A percentile compares a stretch with the other conserved stretches of the same genome.
These are phyloP conservation scores for Serinus canaria DNA, from an alignment of 2,113 vertebrate species.

Conservation along the genomic window DNA sequence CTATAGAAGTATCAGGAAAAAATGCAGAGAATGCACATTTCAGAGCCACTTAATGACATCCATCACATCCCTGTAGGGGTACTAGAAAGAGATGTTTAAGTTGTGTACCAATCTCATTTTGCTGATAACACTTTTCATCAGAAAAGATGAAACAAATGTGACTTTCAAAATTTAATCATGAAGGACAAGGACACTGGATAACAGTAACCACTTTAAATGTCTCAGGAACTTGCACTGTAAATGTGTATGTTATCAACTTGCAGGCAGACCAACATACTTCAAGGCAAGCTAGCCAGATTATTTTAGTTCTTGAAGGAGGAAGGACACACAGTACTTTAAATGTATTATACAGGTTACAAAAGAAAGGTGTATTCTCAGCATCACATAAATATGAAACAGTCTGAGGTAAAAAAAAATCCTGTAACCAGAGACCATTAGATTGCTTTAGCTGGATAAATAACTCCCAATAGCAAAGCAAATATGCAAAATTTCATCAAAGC, in stretches of 20 bases:
- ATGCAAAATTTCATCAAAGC: not conserved
- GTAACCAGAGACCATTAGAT: not conserved
- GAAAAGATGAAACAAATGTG: conserved; percentile 57
- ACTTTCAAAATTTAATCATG: conserved; percentile 63
- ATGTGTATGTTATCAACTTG: conserved; percentile 15
- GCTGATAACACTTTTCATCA: conserved; percentile 55
- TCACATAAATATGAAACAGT: conserved; percentile 33
- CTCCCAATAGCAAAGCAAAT: not conserved
- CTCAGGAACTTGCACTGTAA: not conserved
- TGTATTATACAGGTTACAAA: conserved; percentile 22
- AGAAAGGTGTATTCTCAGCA: not conserved
- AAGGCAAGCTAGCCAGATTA: conserved; percentile 33
- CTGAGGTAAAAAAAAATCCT: not conserved
- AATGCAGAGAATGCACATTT: conserved; percentile 52
- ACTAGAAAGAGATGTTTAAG: conserved; percentile 38
- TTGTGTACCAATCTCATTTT: conserved; percentile 52
- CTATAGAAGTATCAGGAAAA: not conserved
- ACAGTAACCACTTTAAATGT: conserved; percentile 27
- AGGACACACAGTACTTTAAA: conserved; percentile 23
- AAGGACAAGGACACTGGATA: conserved; percentile 52
- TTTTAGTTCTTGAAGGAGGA: conserved; percentile 21
- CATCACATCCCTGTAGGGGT: conserved; percentile 19
- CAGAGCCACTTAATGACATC: conserved; percentile 9
- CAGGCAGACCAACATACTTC: conserved; percentile 4
- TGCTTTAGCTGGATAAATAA: not conserved